phyloP scores from a whole-genome alignment of 2,113 vertebrate genomes.

The Condylura cristata region DNA sequence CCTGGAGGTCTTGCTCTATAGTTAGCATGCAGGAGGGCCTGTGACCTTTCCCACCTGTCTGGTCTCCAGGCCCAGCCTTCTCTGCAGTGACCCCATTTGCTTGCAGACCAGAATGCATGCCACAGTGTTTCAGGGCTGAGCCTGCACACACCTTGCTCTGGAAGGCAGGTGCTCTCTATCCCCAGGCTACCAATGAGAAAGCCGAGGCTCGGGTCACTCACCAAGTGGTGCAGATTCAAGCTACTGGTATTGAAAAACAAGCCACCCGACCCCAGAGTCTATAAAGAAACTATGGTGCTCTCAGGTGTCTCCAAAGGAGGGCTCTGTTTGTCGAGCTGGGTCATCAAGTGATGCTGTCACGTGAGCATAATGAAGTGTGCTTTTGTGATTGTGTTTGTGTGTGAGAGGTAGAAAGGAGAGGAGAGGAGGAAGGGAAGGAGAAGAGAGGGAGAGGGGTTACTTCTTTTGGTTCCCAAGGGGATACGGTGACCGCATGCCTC shows the following conservation, averaged over 20 bases:
- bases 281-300: not conserved
- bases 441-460: not conserved
- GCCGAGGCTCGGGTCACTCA: not conserved
- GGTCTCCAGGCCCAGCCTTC: not conserved
- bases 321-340: not conserved
- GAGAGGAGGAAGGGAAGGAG: not conserved
- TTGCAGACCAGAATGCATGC: not conserved
- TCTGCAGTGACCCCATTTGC: not conserved
- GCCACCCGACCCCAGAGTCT: not conserved
- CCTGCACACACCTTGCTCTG: not conserved
- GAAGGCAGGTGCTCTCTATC: not conserved
- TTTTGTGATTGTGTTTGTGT: not conserved
- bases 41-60: not conserved
- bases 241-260: not conserved
- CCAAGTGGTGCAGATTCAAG: not conserved
- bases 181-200: not conserved
- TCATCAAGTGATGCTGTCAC: not conserved
- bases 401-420: not conserved
- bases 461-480: not conserved
- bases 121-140: not conserved
- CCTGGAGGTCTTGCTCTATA: not conserved
- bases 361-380: not conserved
- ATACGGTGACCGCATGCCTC: not conserved
- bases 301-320: not conserved
- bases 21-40: not conserved